Conservation (phyloP, 2,888 invertebrate genomes). For the Arrhopalites spinosus region DNA sequence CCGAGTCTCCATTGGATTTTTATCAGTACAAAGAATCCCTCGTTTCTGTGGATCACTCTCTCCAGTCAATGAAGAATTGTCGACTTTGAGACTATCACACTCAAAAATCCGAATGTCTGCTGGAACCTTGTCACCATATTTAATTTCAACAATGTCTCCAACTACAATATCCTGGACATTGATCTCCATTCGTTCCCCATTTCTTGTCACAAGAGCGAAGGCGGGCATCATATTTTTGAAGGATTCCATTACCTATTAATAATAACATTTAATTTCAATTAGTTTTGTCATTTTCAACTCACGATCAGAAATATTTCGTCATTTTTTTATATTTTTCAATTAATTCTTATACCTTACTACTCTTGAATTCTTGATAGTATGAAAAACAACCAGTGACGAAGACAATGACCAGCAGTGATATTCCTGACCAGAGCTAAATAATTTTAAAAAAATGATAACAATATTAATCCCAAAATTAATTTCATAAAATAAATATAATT, state of each 20-base stretch:
- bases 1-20: slow-evolving; percentile 63
- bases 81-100: slow-evolving; percentile 26
- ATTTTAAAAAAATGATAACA: not conserved
- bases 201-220: slow-evolving; percentile 17
- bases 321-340: too few relatives aligned
- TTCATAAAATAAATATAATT: too few relatives aligned
- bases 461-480: too few relatives aligned
- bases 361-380: slow-evolving; percentile 38
- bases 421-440: slow-evolving; percentile 27
- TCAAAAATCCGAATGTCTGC: slow-evolving; percentile 36
- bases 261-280: too few relatives aligned
- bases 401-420: slow-evolving; percentile 25
- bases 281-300: too few relatives aligned
- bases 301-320: too few relatives aligned
- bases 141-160: slow-evolving; percentile 67
- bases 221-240: slow-evolving; percentile 35
- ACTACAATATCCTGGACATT: slow-evolving; percentile 62
- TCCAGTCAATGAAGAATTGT: slow-evolving; percentile 34
- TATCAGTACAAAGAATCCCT: slow-evolving; percentile 61
- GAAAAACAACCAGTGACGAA: slow-evolving; percentile 35
- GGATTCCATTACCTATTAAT: too few relatives aligned
- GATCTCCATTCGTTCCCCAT: slow-evolving; percentile 71
- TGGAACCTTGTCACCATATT: slow-evolving; percentile 97
- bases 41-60: slow-evolving; percentile 56
- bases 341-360: slow-evolving; percentile 29